These are phyloP conservation scores for Pristiophorus japonicus DNA, from an alignment of 2,113 vertebrate species.

Conservation along the genomic window DNA sequence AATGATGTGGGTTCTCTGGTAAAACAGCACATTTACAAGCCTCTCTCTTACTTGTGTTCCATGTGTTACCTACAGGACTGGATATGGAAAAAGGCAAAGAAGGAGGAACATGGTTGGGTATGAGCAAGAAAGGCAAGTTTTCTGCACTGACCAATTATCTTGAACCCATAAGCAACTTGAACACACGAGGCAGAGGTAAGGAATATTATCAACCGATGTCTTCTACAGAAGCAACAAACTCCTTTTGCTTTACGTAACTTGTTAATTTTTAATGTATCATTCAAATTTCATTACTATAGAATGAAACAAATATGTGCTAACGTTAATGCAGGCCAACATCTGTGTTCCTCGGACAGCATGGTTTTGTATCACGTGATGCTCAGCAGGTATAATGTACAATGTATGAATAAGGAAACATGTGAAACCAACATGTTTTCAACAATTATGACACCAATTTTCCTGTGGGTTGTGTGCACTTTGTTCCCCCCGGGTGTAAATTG, in stretches of 20 bases:
- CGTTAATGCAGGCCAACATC: background rate
- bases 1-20: background rate
- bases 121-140: conserved; percentile 81
- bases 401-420: background rate
- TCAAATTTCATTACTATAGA: background rate
- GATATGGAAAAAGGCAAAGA: conserved; percentile 87
- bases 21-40: background rate
- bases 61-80: conserved; percentile 60
- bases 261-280: background rate
- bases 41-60: conserved; percentile 1
- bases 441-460: background rate
- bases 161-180: conserved; percentile 64
- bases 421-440: background rate
- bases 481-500: background rate
- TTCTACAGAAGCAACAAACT: background rate
- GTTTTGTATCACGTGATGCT: background rate
- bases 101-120: conserved; percentile 91
- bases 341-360: background rate
- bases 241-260: background rate
- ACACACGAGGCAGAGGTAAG: conserved; percentile 80
- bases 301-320: background rate
- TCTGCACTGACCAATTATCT: conserved; percentile 89
- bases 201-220: background rate
- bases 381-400: background rate
- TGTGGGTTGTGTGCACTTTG: background rate